Percentiles rank a stretch among this genome's conserved stretches.
phyloP scores from a whole-genome alignment of 2,113 vertebrate genomes.

The Circaetus cinerascens region DNA sequence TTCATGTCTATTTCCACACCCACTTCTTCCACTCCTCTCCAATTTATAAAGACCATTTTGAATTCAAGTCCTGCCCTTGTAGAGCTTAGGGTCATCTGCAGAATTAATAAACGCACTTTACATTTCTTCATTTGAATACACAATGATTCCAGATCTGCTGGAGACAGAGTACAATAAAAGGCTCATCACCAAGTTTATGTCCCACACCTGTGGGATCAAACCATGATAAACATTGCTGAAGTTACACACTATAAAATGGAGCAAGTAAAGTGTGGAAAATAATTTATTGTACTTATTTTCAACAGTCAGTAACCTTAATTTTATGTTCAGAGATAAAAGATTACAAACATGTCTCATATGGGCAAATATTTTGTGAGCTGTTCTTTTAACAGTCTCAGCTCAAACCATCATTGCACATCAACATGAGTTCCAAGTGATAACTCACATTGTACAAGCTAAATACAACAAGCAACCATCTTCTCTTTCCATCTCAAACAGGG shows the following conservation, averaged over 20 bases:
- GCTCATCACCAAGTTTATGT: neutral
- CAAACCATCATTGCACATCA: neutral
- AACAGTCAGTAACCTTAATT: neutral
- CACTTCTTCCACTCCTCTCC: neutral
- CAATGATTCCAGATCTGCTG: neutral
- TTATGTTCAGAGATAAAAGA: neutral
- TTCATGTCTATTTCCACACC: neutral
- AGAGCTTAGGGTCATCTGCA: neutral
- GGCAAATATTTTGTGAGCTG: neutral
- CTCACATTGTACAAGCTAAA: neutral
- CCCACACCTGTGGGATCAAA: neutral
- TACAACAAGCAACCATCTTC: neutral
- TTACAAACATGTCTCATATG: neutral
- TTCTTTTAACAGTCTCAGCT: neutral
- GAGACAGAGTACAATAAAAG: neutral
- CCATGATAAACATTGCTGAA: neutral
- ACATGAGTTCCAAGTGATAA: neutral
- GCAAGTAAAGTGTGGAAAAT: neutral
- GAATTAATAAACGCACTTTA: neutral
- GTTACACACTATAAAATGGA: neutral
- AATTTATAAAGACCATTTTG: neutral
- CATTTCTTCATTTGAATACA: neutral
- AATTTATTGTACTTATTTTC: slow-evolving; percentile 17
- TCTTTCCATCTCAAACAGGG: neutral
- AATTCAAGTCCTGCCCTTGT: neutral